phyloP scores from a whole-genome alignment of 2,888 invertebrate genomes.

The Itoplectis maculator region DNA sequence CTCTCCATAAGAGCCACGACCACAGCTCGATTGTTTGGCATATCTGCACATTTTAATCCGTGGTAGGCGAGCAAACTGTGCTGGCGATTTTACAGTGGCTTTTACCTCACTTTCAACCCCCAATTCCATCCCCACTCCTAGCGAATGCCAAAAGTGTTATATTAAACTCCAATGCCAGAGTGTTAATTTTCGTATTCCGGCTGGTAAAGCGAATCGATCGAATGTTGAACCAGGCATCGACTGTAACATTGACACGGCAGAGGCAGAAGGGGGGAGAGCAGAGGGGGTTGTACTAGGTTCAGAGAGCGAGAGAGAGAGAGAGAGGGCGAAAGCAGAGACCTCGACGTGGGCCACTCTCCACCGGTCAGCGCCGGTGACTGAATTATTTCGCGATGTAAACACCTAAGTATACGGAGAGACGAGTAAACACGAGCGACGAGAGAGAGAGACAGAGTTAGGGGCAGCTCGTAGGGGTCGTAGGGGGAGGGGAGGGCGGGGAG shows the following conservation, averaged over 20 bases:
- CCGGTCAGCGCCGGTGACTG: slow-evolving; percentile 68
- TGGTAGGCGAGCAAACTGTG: not conserved
- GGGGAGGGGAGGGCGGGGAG: slow-evolving; percentile 17
- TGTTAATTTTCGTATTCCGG: too few species aligned
- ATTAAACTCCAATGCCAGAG: too few species aligned
- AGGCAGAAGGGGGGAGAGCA: not conserved
- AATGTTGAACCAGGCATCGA: not conserved
- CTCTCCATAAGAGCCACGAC: not conserved
- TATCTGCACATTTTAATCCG: slow-evolving; percentile 21
- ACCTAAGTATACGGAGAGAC: slow-evolving; percentile 75
- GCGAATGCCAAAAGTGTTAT: too few species aligned
- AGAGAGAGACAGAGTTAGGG: slow-evolving; percentile 30
- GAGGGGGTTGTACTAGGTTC: not conserved
- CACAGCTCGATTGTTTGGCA: slow-evolving; percentile 14
- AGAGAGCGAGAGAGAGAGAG: not conserved
- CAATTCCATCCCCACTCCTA: too few species aligned
- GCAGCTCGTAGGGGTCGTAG: slow-evolving; percentile 24
- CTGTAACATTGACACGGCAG: slow-evolving; percentile 8
- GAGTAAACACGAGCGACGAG: slow-evolving; percentile 70
- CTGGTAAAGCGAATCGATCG: slow-evolving; percentile 17
- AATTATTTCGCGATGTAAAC: slow-evolving; percentile 79
- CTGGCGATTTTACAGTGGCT: not conserved
- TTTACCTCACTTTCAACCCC: too few species aligned
- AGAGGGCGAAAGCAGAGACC: slow-evolving; percentile 23
- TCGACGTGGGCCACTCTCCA: slow-evolving; percentile 36